phyloP scores from a whole-genome alignment of 2,888 invertebrate species.

The Trichogramma evanescens region DNA sequence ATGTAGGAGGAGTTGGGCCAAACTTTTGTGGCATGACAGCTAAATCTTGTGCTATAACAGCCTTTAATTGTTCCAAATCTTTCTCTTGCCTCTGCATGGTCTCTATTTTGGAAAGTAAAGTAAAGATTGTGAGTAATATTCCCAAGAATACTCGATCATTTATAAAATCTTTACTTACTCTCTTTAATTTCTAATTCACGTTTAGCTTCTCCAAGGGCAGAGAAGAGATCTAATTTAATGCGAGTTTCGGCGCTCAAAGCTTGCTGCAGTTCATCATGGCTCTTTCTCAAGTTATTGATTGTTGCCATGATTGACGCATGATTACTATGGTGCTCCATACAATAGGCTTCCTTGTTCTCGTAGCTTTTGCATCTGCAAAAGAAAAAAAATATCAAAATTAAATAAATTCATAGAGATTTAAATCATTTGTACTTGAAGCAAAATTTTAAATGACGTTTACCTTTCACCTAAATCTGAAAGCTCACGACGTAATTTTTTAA shows the following conservation, averaged over 20 bases:
- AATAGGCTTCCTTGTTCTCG: constrained; percentile 46
- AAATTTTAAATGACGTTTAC: constrained; percentile 36
- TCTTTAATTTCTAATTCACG: constrained; percentile 81
- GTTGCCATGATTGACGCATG: constrained; percentile 75
- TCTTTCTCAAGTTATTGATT: constrained; percentile 77
- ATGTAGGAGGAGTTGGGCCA: constrained; percentile 53
- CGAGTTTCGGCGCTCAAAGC: constrained; percentile 94
- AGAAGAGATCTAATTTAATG: constrained; percentile 95
- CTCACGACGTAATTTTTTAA: constrained; percentile 61
- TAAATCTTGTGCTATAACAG: constrained; percentile 85
- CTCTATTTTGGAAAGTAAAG: constrained; percentile 52
- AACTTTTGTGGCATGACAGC: constrained; percentile 82
- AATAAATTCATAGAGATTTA: background rate
- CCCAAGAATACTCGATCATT: background rate
- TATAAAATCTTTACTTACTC: constrained; percentile 53
- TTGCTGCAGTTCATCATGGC: constrained; percentile 85
- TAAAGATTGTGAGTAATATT: background rate
- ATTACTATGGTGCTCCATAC: constrained; percentile 59
- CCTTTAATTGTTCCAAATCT: constrained; percentile 84
- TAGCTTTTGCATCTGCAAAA: constrained; percentile 30
- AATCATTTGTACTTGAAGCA: background rate
- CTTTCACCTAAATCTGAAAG: constrained; percentile 62
- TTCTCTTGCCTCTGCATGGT: constrained; percentile 78
- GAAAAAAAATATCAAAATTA: background rate
- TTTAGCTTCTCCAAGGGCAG: constrained; percentile 92